Conservation (phyloP, 2,888 invertebrate genomes). For the Laothoe populi region DNA sequence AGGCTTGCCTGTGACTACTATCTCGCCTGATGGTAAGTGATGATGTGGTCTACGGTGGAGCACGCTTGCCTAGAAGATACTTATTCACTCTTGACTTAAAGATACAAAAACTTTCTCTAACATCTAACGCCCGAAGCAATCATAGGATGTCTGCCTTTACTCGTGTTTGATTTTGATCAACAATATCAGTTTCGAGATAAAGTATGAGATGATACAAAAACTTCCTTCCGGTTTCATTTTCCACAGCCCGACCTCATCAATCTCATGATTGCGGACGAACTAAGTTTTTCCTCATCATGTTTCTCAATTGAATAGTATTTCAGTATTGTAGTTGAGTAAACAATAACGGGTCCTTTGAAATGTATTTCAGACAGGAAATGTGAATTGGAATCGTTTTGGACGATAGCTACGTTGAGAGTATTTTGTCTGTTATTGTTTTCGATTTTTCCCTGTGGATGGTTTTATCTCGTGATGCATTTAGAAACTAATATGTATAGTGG, state of each 20-base stretch:
- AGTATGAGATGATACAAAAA: not conserved
- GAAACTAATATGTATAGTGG: not conserved
- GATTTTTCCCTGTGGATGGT: not conserved
- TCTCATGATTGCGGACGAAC: not conserved
- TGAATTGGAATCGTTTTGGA: not conserved
- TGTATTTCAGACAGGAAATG: conserved; percentile 2
- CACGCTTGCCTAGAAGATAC: too few relatives aligned
- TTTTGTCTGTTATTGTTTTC: not conserved
- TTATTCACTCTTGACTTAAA: too few relatives aligned
- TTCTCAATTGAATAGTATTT: conserved; percentile 11
- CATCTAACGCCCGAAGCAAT: too few relatives aligned
- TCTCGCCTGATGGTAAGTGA: too few relatives aligned
- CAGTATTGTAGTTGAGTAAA: conserved; percentile 7
- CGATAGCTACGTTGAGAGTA: too few relatives aligned
- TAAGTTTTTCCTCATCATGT: conserved; percentile 18
- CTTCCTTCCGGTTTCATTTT: conserved; percentile 8
- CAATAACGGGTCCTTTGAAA: not conserved
- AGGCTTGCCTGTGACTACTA: too few relatives aligned
- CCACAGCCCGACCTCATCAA: conserved; percentile 15
- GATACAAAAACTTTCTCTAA: too few relatives aligned
- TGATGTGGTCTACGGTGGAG: too few relatives aligned
- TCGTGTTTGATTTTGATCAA: not conserved
- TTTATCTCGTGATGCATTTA: not conserved
- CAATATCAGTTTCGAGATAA: not conserved
- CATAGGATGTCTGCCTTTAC: too few relatives aligned